These are phyloP conservation scores for Cavia aperea DNA, from an alignment of 2,113 vertebrate genomes.

Conservation along the genomic window DNA sequence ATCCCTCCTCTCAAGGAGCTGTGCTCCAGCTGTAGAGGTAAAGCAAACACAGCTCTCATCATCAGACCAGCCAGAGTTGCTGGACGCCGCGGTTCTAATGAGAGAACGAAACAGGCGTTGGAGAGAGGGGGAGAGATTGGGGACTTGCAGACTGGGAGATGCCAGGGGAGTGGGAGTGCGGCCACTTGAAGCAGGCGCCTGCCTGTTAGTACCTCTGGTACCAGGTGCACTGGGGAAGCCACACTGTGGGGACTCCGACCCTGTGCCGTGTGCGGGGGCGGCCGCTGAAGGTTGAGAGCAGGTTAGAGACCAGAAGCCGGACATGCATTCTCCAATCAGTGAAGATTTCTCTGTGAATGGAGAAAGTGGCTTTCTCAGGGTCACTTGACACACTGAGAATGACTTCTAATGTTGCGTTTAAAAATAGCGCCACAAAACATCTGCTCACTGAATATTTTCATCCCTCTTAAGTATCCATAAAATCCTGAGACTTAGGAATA, in stretches of 20 bases:
- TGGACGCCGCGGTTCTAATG: background rate
- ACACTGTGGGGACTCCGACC: background rate
- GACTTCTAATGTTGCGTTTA: background rate
- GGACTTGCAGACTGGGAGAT: background rate
- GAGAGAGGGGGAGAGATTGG: background rate
- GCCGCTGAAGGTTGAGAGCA: background rate
- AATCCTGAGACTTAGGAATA: slow-evolving; percentile 2
- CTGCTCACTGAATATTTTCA: background rate
- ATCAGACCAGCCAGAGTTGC: background rate
- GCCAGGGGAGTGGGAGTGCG: background rate
- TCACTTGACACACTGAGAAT: background rate
- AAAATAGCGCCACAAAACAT: background rate
- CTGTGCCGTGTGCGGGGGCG: background rate
- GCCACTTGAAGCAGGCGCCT: background rate
- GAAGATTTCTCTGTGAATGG: background rate
- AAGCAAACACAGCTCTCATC: background rate
- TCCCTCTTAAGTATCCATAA: background rate
- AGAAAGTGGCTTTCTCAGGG: background rate
- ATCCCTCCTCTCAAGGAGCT: slow-evolving; percentile 3
- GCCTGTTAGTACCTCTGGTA: background rate
- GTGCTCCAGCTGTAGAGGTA: background rate
- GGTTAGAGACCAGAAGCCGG: background rate
- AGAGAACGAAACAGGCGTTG: background rate
- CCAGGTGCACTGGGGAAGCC: background rate
- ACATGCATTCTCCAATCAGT: background rate